phyloP scores from a whole-genome alignment of 2,113 vertebrate species.

The Marmota monax region DNA sequence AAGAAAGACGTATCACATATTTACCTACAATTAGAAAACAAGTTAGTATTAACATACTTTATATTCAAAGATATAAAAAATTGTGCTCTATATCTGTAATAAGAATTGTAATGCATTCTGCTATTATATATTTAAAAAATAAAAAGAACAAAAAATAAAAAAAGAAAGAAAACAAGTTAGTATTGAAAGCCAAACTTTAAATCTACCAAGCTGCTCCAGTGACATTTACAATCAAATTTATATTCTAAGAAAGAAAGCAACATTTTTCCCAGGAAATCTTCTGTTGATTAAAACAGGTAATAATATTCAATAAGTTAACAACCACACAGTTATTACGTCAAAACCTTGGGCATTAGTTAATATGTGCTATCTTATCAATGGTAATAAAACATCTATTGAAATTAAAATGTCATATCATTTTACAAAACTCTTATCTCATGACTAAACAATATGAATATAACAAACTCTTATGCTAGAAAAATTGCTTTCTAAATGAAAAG shows the following conservation, averaged over 20 bases:
- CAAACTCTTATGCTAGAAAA: slow-evolving; percentile 35
- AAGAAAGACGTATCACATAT: slow-evolving; percentile 26
- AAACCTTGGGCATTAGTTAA: slow-evolving; percentile 77
- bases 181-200: slow-evolving; percentile 37
- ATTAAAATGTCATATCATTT: slow-evolving; percentile 70
- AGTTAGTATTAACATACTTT: background rate
- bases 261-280: slow-evolving; percentile 71
- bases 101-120: no score
- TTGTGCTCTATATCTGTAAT: no score
- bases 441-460: slow-evolving; percentile 29
- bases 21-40: slow-evolving; percentile 49
- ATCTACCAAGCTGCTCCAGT: slow-evolving; percentile 49
- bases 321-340: slow-evolving; percentile 78
- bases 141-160: no score
- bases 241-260: slow-evolving; percentile 73
- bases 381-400: slow-evolving; percentile 81
- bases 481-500: background rate
- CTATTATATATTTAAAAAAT: no score
- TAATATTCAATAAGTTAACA: slow-evolving; percentile 72
- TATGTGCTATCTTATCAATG: slow-evolving; percentile 78
- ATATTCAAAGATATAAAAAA: no score
- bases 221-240: slow-evolving; percentile 78
- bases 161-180: slow-evolving; percentile 41
- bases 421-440: slow-evolving; percentile 67
- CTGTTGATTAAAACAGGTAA: slow-evolving; percentile 61